Conservation (phyloP, 2,113 vertebrate species). For the Brienomyrus longianalis region DNA sequence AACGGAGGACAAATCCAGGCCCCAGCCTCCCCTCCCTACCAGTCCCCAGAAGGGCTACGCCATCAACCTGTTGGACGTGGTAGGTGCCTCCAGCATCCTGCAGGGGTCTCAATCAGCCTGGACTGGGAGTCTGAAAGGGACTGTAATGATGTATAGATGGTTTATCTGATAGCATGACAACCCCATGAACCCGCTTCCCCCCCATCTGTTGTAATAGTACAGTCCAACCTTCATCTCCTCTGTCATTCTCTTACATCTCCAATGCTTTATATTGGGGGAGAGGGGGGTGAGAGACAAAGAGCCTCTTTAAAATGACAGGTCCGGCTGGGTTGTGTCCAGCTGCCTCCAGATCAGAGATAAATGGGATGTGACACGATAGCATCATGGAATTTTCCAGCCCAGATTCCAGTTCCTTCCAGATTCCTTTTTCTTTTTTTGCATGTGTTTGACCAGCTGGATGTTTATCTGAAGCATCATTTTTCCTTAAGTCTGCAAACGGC, state of each 20-base stretch:
- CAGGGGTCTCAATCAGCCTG: neutral
- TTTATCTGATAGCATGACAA: neutral
- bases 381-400: neutral
- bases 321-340: neutral
- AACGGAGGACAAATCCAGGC: slow-evolving; percentile 62
- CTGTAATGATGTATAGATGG: neutral
- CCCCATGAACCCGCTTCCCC: neutral
- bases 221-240: neutral
- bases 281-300: neutral
- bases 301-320: neutral
- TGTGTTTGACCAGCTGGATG: neutral
- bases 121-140: neutral
- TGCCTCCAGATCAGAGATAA: neutral
- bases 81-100: slow-evolving; percentile 39
- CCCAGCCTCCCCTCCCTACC: slow-evolving; percentile 47
- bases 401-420: neutral
- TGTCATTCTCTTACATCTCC: neutral
- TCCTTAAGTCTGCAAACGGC: neutral
- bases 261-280: neutral
- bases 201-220: neutral
- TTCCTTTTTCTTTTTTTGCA: neutral
- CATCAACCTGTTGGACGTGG: slow-evolving; percentile 94
- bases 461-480: neutral
- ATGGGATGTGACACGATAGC: neutral
- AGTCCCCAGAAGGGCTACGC: slow-evolving; percentile 85